phyloP scores from a whole-genome alignment of 2,888 invertebrate genomes.

The Seira ritae region DNA sequence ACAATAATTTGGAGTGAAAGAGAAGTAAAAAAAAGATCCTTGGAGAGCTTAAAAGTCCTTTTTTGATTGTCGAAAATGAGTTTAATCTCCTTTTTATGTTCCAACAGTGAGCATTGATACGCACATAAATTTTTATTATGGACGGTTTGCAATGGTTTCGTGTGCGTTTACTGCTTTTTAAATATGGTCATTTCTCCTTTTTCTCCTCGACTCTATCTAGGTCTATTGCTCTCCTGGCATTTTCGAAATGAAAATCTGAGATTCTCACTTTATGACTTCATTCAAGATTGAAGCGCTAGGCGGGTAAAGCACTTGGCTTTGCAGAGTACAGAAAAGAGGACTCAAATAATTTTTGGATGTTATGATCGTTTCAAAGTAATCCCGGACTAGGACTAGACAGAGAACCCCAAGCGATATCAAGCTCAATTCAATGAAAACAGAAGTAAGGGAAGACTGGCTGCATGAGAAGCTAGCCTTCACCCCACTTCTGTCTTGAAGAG shows the following conservation, averaged over 20 bases:
- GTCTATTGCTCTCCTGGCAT: neutral
- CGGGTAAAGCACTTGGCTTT: too few species aligned
- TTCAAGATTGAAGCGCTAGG: too few species aligned
- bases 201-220: neutral
- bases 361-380: too few species aligned
- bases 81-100: neutral
- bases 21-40: neutral
- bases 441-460: too few species aligned
- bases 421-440: too few species aligned
- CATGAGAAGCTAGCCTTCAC: too few species aligned
- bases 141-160: conserved; percentile 3
- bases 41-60: conserved; percentile 26
- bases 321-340: too few species aligned
- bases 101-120: conserved; percentile 3
- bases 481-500: too few species aligned
- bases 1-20: neutral
- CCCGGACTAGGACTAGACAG: too few species aligned
- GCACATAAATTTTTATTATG: conserved; percentile 26
- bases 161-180: conserved; percentile 15
- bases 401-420: too few species aligned
- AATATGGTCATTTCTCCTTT: conserved; percentile 33
- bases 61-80: conserved; percentile 36
- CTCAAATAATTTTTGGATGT: too few species aligned
- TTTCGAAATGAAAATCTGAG: neutral
- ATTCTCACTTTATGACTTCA: too few species aligned